phyloP scores from a whole-genome alignment of 1,140 invertebrate species.

The Anoplophora glabripennis region DNA sequence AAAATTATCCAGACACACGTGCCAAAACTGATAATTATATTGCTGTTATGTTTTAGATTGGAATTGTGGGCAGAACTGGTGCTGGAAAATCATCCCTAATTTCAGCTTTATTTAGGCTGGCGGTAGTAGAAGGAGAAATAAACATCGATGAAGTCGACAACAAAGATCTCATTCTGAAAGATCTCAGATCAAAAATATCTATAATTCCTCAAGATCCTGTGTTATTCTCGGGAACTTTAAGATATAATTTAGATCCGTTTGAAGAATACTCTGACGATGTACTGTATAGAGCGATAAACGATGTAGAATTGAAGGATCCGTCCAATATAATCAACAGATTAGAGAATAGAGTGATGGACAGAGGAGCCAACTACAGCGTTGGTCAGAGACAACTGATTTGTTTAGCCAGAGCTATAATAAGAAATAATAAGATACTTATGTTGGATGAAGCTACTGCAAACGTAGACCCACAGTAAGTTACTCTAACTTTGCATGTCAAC shows the following conservation, averaged over 20 bases:
- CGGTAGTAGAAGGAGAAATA: slow-evolving; percentile 54
- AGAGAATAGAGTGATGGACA: slow-evolving; percentile 57
- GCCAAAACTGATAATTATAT: too few species aligned
- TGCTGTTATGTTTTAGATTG: slow-evolving; percentile 53
- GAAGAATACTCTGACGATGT: slow-evolving; percentile 61
- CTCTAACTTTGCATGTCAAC: too few species aligned
- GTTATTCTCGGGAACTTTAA: slow-evolving; percentile 71
- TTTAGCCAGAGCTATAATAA: slow-evolving; percentile 67
- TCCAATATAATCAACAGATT: slow-evolving; percentile 52
- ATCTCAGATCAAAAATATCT: slow-evolving; percentile 68
- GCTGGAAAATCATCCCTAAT: slow-evolving; percentile 84
- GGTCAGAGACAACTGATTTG: slow-evolving; percentile 72
- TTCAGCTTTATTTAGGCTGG: slow-evolving; percentile 64
- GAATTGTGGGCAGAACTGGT: slow-evolving; percentile 79
- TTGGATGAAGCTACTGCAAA: slow-evolving; percentile 62
- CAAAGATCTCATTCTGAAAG: slow-evolving; percentile 61
- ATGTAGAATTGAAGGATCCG: slow-evolving; percentile 56
- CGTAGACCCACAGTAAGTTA: slow-evolving; percentile 56
- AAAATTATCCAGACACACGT: too few species aligned
- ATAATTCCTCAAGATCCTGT: slow-evolving; percentile 84
- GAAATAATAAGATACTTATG: slow-evolving; percentile 65
- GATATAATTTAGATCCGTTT: slow-evolving; percentile 85
- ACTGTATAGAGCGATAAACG: slow-evolving; percentile 66
- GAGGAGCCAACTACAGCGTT: slow-evolving; percentile 67
- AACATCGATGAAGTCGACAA: slow-evolving; percentile 60